Evolutionary conservation across 2,888 invertebrate species (phyloP).

Genomic region (Megastigmus dorsalis): DNA sequence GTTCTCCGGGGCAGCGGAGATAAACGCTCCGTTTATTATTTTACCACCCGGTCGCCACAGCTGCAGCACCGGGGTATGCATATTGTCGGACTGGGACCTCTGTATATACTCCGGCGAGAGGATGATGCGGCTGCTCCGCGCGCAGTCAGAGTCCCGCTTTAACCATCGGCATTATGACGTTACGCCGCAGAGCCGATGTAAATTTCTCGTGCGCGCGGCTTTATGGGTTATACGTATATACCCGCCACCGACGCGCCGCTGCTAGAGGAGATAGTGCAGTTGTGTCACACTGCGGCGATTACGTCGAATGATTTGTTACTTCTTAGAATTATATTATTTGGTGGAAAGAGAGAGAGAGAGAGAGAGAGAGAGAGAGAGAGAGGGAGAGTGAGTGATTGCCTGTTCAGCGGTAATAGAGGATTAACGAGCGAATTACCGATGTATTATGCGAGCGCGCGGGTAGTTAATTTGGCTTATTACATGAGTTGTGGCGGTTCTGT

Average conservation of each 20-base stretch:
- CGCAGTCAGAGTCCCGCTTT: not conserved
- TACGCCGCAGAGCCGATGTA: constrained; percentile 24
- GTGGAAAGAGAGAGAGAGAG: not conserved
- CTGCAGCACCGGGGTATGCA: no score
- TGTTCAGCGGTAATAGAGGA: not conserved
- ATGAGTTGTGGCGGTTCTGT: not conserved
- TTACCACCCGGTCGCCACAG: constrained; percentile 32
- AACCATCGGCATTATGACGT: constrained; percentile 35
- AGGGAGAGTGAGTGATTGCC: not conserved
- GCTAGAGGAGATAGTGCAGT: no score
- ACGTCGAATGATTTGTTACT: constrained; percentile 38
- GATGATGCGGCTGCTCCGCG: not conserved
- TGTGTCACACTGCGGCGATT: no score
- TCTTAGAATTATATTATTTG: constrained; percentile 30
- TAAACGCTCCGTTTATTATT: constrained; percentile 33
- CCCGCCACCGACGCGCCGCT: no score
- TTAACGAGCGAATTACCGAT: constrained; percentile 17
- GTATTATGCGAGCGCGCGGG: not conserved
- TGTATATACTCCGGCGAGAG: no score
- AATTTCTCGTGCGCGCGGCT: constrained; percentile 16
- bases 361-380: not conserved
- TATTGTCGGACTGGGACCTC: no score
- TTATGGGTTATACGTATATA: constrained; percentile 1
- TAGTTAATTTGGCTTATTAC: constrained; percentile 15
- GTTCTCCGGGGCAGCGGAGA: constrained; percentile 6